Conservation (phyloP, 2,888 invertebrate genomes). For the Dione vanillae region DNA sequence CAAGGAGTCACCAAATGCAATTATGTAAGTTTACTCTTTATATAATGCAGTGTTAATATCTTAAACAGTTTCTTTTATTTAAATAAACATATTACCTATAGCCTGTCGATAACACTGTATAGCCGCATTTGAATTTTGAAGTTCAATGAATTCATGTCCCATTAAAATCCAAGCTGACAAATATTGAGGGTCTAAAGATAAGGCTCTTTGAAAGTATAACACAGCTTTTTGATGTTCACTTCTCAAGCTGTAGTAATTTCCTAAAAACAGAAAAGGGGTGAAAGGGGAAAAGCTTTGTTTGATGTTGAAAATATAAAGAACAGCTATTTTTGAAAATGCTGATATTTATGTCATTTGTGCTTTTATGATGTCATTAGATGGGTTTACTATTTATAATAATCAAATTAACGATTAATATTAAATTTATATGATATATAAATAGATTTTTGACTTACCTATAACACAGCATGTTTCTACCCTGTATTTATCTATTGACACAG, state of each 20-base stretch:
- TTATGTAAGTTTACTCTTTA: too few relatives aligned
- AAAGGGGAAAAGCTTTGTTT: too few relatives aligned
- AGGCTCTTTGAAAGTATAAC: constrained; percentile 96
- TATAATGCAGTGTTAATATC: too few relatives aligned
- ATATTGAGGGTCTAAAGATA: constrained; percentile 97
- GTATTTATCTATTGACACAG: constrained; percentile 97
- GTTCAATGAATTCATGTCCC: constrained; percentile 99
- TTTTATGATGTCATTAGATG: too few relatives aligned
- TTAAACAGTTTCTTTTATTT: too few relatives aligned
- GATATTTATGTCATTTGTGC: too few relatives aligned
- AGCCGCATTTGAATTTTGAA: constrained; percentile 99
- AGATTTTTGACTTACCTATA: constrained; percentile 87
- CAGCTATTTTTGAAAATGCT: too few relatives aligned
- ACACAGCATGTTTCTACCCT: constrained; percentile 98
- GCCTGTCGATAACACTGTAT: constrained; percentile 99
- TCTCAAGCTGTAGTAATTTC: constrained; percentile 98
- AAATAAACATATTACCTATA: constrained; percentile 86
- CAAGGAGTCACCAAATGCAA: too few relatives aligned
- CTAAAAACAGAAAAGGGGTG: constrained; percentile 83
- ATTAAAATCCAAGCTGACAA: constrained; percentile 98
- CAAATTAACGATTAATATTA: background rate
- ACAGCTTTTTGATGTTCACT: constrained; percentile 99
- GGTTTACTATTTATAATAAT: background rate
- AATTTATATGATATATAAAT: background rate
- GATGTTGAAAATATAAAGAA: too few relatives aligned